Percentiles rank a stretch among this genome's conserved stretches.
These are phyloP conservation scores for Lucinisca nassula DNA, from an alignment of 2,888 invertebrate species.

Conservation along the genomic window DNA sequence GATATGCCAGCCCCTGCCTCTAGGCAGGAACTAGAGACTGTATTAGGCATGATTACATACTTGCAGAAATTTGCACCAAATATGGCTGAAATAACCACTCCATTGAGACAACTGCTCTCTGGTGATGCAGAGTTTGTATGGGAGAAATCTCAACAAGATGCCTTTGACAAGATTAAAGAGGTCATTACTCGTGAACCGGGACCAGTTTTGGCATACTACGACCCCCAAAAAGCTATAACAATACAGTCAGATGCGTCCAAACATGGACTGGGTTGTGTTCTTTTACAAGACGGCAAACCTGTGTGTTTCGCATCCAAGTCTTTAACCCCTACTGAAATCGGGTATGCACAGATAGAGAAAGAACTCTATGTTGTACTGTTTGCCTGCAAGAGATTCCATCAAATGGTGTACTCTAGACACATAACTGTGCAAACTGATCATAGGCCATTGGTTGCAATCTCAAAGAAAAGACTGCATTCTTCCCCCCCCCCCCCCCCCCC, in stretches of 20 bases:
- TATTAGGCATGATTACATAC: too few species aligned
- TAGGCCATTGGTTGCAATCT: conserved; percentile 35
- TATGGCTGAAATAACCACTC: too few species aligned
- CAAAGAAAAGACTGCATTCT: conserved; percentile 28
- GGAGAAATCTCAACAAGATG: conserved; percentile 51
- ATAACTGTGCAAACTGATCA: conserved; percentile 36
- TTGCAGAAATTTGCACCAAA: conserved; percentile 25
- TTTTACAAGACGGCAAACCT: conserved; percentile 60
- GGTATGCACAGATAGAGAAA: conserved; percentile 41
- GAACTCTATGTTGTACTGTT: conserved; percentile 21
- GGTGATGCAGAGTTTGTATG: conserved; percentile 41
- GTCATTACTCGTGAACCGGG: conserved; percentile 40
- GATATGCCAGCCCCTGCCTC: too few species aligned
- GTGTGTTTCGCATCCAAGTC: conserved; percentile 36
- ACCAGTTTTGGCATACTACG: conserved; percentile 62
- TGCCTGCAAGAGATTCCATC: conserved; percentile 39
- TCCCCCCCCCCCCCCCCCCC: conserved; percentile 31
- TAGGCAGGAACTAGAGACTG: too few species aligned
- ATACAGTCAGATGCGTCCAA: conserved; percentile 67
- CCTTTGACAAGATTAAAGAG: conserved; percentile 67
- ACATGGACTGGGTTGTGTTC: conserved; percentile 68
- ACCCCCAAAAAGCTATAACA: conserved; percentile 30
- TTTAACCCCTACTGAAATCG: conserved; percentile 12
- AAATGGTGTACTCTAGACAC: conserved; percentile 32
- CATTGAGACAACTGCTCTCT: conserved; percentile 8